Percentiles rank a stretch among this genome's conserved stretches.
Conservation (phyloP, 2,797 vertebrate species). For the Babyrousa celebensis region DNA sequence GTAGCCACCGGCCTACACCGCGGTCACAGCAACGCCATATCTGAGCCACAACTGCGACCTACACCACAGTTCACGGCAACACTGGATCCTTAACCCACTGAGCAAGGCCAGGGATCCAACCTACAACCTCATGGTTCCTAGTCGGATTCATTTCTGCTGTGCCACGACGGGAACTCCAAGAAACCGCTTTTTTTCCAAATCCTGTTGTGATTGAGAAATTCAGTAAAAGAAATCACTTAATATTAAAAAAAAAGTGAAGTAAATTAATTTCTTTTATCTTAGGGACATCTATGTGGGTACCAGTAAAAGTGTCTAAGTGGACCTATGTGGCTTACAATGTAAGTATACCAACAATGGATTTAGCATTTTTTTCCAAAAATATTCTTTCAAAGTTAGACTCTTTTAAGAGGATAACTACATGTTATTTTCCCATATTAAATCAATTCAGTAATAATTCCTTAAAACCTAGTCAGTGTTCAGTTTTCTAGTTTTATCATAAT, state of each 20-base stretch:
- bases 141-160: too few relatives aligned
- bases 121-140: too few relatives aligned
- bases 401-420: neutral
- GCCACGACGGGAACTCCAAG: too few relatives aligned
- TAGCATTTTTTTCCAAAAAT: slow-evolving; percentile 87
- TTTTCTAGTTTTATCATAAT: slow-evolving; percentile 51
- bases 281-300: slow-evolving; percentile 95
- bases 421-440: slow-evolving; percentile 23
- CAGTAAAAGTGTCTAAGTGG: slow-evolving; percentile 96
- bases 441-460: slow-evolving; percentile 49
- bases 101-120: too few relatives aligned
- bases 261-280: slow-evolving; percentile 83
- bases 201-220: slow-evolving; percentile 40
- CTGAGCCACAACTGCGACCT: too few relatives aligned
- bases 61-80: too few relatives aligned
- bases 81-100: too few relatives aligned
- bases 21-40: too few relatives aligned
- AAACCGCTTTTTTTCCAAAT: slow-evolving; percentile 27
- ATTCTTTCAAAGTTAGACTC: slow-evolving; percentile 86
- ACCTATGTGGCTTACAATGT: slow-evolving; percentile 95
- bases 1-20: too few relatives aligned
- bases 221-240: slow-evolving; percentile 52
- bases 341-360: slow-evolving; percentile 83
- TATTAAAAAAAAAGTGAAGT: slow-evolving; percentile 42
- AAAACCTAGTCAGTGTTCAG: slow-evolving; percentile 15